phyloP scores from a whole-genome alignment of 2,888 invertebrate genomes.

The Zootermopsis nevadensis region DNA sequence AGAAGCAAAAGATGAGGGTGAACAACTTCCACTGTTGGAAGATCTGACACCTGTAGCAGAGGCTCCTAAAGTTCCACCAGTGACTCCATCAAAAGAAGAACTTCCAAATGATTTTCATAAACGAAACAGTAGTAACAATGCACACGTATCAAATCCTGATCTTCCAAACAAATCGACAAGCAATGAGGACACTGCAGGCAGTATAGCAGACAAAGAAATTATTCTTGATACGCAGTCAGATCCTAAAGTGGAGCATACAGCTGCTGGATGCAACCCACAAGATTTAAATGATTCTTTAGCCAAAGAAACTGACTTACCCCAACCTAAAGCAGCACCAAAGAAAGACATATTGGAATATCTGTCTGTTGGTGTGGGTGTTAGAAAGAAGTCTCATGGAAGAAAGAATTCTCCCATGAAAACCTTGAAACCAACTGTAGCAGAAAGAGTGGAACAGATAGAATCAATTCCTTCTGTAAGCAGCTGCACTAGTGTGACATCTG shows the following conservation, averaged over 20 bases:
- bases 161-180: not conserved
- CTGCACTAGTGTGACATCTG: conserved; percentile 55
- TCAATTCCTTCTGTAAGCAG: conserved; percentile 64
- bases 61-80: conserved; percentile 72
- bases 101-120: conserved; percentile 67
- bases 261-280: not conserved
- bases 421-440: conserved; percentile 65
- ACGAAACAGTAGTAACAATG: not conserved
- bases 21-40: conserved; percentile 78
- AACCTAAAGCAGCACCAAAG: conserved; percentile 62
- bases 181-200: not conserved
- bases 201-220: not conserved
- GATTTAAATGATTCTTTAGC: conserved; percentile 7
- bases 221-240: not conserved
- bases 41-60: conserved; percentile 66
- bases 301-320: not conserved
- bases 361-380: conserved; percentile 73
- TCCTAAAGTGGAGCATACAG: not conserved
- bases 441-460: conserved; percentile 67
- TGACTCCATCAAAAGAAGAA: conserved; percentile 75
- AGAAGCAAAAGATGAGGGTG: conserved; percentile 84
- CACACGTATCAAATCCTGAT: not conserved
- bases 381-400: conserved; percentile 74
- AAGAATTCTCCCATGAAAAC: conserved; percentile 63
- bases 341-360: conserved; percentile 82